Base-by-base conservation (phyloP, 2,888 invertebrate species). In the Amphipoea oculea region DNA sequence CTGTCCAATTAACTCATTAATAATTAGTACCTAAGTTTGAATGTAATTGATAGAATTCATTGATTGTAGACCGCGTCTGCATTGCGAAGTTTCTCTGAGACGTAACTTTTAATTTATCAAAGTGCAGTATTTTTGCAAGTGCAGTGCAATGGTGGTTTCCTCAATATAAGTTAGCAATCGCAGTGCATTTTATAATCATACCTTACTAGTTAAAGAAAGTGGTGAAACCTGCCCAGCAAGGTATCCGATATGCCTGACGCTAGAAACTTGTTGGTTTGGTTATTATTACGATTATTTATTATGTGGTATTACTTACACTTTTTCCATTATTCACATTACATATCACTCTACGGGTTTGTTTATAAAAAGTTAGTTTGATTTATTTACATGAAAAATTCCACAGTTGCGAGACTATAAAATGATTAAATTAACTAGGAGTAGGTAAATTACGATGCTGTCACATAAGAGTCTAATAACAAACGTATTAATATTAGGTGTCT, bases 251-350 rank as follows among this genome's bases (percentile, higher is more conserved):
- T 76, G 45, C 51, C 65, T 29, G 76, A 40, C 72, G 23, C 12
- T 87, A 87, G 88, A 87, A 85, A 85, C 88, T 73, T 42, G 85
- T 87, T 77, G 81, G 73, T 20, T 36, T 54, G 69, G 68, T 71
- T 76, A 76, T 76, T 76, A 70, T 63, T 75, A 67, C 71, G 57
- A 73, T 73, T 67, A 85, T 81, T 66, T 74, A 69, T 54, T 45
- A 80, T 20, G 57, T 76, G 45, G 23, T 66, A 40, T 60, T 75
- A 63, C 63, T 86, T 67, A 63, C 17, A 60, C n/a, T 73, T 79
- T 83, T 72, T 82, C 57, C 72, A 29, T 66, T 63, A 51, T 57
- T 75, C 67, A 67, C 36, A 72, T 72, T 36, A 66, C 48, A 71
- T 40, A 45, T 11, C 12, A n/a, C 14, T 12, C 0, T 45, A 11